Conservation (phyloP, 2,113 vertebrate genomes). For the Lophura nycthemera region DNA sequence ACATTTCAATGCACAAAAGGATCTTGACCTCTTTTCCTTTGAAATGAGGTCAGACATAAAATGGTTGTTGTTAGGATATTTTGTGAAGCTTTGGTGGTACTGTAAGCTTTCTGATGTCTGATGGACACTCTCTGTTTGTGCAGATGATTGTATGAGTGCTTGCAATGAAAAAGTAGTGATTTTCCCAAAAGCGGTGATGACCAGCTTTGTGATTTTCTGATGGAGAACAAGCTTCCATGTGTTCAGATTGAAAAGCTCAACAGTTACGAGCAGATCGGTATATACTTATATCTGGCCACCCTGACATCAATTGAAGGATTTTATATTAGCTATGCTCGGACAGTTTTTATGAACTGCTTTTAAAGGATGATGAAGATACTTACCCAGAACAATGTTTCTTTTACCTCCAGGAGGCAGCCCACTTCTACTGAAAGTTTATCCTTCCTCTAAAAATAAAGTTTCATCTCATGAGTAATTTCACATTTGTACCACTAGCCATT, state of each 20-base stretch:
- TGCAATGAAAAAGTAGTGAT: not conserved
- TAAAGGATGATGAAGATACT: conserved; percentile 14
- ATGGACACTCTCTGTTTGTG: not conserved
- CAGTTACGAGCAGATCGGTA: not conserved
- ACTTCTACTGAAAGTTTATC: conserved; percentile 31
- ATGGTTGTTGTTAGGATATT: not conserved
- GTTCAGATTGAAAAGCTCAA: not conserved
- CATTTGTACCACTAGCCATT: not conserved
- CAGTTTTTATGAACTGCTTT: conserved; percentile 24
- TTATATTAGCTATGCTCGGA: not conserved
- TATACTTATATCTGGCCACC: not conserved
- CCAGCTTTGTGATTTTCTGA: not conserved
- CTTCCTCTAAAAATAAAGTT: conserved; percentile 22
- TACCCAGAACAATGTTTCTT: not conserved
- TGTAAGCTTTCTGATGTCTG: not conserved
- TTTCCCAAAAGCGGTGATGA: not conserved
- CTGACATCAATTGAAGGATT: not conserved
- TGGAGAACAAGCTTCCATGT: not conserved
- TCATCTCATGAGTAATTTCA: conserved; percentile 25
- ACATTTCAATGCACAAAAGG: not conserved
- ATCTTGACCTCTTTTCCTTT: not conserved
- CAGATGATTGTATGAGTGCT: not conserved
- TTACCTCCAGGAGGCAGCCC: not conserved
- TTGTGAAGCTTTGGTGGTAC: not conserved
- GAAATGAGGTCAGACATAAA: not conserved